Base-by-base conservation (phyloP, 2,888 invertebrate species). In the Agrilus mali region DNA sequence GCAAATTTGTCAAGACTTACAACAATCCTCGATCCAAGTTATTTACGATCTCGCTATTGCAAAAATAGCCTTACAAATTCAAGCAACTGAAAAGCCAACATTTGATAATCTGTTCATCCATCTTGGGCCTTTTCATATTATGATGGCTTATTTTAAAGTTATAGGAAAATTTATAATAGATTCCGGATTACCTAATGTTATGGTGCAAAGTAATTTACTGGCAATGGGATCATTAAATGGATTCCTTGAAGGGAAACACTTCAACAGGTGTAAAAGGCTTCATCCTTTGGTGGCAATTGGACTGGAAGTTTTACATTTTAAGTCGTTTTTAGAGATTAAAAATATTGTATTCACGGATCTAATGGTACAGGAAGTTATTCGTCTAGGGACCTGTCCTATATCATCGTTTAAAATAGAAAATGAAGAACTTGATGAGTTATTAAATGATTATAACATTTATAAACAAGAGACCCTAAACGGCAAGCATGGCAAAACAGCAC, bases 61-160 rank as follows among this genome's bases (percentile, higher is more conserved):
- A 41, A 52, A 51, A 52, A 43, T 54, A 38, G 53, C 51, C 7
- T 41, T 53, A 34, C 51, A 53, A 51, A 55, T 61, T 37, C 54
- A 59, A 47, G 27, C 50, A 40, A 44, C 45, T 17, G 53, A 55
- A 44, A 37, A 33, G 32, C 51, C 55, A 43, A 46, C 44, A 45
- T 62, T 56, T 55, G 46, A 56, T 41, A 55, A 56, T 41, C 20
- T 64, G 41, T 62, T 60, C 43, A 56, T 61, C 33, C 56, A 60
- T 52, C 44, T 57, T 17, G 62, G 61, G 4, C 46, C 51, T 34
- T 62, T 65, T 43, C 56, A 59, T 34, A 52, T 57, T 17, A 50
- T 51, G 49, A 46, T 57, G 49, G 48, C 54, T 10, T 55, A 46
- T 45, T 52, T 59, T 17, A 55, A 56, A 48, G 55, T 55, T 31